Evolutionary conservation across 2,888 invertebrate species (phyloP), one percentile per base, ranked within the genome.

Genomic region (Drosophila putrida): DNA sequence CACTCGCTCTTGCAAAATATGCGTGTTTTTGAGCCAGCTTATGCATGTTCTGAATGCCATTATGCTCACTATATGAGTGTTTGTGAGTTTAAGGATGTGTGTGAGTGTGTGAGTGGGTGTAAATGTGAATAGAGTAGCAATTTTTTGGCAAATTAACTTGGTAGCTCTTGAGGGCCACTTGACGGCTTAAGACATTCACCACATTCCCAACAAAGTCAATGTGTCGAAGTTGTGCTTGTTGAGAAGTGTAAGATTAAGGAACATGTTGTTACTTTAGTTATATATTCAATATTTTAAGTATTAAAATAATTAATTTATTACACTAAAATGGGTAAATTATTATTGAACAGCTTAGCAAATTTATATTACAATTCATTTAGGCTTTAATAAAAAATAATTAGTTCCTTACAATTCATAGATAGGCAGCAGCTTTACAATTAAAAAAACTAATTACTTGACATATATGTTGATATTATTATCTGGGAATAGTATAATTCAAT

Each of bases 101-200:
- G 36, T 15, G 39, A 33, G 36, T 43, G 55, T 13, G 28, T 33
- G 57, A 38, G 27, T 47, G 57, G 15, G 46, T 13, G 13, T 35
- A 36, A 53, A 38, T 58, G 46, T 61, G 75, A 79, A 75, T 75
- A 36, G 53, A 31, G 38, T 41, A 38, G 38, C 55, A 68, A 80
- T 80, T 76, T 71, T 71, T 68, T 78, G 67, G 67, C 64, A 76
- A 78, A 80, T 78, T 80, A 78, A 63, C 80, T 75, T 71, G 77
- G 43, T 51, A 44, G 46, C 53, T 71, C 51, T 54, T 49, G 59
- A 64, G 59, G 33, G 41, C 25, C 33, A 51, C 39, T 59, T 33
- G 10, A 27, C 28, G 10, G 31, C 28, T 28, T 44, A 55, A 55
- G 25, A 55, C 43, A 41, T 41, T 53, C 31, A 53, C 11, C 11